These are phyloP conservation scores for Anolis apletophallus DNA, from an alignment of 2,797 vertebrate species.

Conservation along the genomic window DNA sequence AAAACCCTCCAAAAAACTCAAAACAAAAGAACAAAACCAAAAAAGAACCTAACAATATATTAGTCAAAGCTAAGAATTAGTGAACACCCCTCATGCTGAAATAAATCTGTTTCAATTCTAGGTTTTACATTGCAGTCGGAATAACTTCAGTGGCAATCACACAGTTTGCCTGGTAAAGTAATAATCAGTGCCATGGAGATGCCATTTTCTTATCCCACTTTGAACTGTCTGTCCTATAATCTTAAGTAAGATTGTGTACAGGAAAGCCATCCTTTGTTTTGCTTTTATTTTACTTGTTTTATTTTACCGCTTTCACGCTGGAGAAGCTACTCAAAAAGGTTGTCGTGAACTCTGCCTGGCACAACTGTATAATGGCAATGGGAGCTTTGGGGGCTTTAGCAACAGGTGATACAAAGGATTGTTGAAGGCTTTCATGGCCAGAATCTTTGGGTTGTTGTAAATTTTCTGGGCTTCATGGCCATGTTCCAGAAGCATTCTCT, in stretches of 20 bases:
- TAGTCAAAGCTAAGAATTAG: slow-evolving; percentile 10
- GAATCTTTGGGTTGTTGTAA: no score
- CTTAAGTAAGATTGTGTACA: neutral
- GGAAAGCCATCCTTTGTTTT: neutral
- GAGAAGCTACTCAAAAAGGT: neutral
- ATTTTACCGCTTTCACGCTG: neutral
- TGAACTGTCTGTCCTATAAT: no score
- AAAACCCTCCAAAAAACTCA: neutral
- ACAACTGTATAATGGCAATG: neutral
- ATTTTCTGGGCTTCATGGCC: no score
- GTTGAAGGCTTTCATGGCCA: no score
- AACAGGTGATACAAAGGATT: neutral
- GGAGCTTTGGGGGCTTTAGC: neutral
- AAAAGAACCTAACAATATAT: neutral
- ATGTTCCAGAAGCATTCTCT: no score
- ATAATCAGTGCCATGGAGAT: neutral
- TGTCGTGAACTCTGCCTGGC: neutral
- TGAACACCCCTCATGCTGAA: neutral
- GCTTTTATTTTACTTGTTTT: neutral
- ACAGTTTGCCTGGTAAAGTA: neutral
- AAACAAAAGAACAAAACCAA: neutral
- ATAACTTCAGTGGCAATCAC: neutral
- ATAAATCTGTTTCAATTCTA: neutral
- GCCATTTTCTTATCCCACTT: no score
- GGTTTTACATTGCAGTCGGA: neutral